Base-by-base conservation (phyloP, 2,888 invertebrate species). In the Onthophagus sagittarius region DNA sequence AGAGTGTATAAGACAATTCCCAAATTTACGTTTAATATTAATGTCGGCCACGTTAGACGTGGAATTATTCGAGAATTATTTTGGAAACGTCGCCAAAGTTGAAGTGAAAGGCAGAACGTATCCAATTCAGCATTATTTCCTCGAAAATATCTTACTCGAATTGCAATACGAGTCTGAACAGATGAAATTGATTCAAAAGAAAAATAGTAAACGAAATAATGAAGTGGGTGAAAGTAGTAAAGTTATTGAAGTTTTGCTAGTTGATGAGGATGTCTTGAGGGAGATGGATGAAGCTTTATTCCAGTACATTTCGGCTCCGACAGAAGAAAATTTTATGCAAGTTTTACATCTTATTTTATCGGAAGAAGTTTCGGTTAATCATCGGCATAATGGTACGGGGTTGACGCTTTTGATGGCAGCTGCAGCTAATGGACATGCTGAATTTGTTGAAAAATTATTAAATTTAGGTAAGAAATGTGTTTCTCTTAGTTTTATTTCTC, bases 11-110 rank as follows among this genome's bases (percentile, higher is more conserved):
- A 86, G 89, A 0, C 88, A 90, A 69, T 91, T 90, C 82, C 90
- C 91, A 77, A 89, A 93, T 75, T 87, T 98, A 15, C 93, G 92
- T 81, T 85, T 98, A 0, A 89, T 99, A 69, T 89, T 99, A 65
- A 98, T 99, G 98, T 98, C 98, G 2, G 98, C 98, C 9, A 95
- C 97, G 0, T 90, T 97, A 84, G 96, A 98, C 82, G 90, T 93
- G 65, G 88, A 90, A 73, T 89, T 95, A 76, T 95, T 98, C 86
- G 87, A 91, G 69, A 89, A 90, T 62, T 99, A 97, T 84, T 98
- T 98, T 13, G 67, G 13, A 23, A 32, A 67, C 31, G 92, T 96
- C 72, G 93, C 94, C 62, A n/a, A 23, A 23, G 23, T 67, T 13
- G 23, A 67, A n/a, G 67, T 67, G 6, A 67, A 32, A 23, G 96